Evolutionary conservation across 2,113 vertebrate genomes (phyloP), one percentile per base, ranked within the genome.

Genomic region (Equus przewalskii): DNA sequence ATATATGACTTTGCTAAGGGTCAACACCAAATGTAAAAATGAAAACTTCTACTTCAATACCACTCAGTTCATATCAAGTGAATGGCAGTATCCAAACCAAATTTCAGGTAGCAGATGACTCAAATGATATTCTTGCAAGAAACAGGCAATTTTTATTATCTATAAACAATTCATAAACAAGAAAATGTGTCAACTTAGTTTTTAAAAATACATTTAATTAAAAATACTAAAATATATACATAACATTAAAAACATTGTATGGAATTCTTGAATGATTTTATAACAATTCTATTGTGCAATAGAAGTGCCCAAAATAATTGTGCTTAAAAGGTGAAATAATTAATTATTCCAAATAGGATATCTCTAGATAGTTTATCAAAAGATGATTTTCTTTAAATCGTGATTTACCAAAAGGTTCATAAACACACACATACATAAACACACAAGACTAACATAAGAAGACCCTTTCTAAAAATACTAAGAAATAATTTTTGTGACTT

Each of bases 41-140:
- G 51, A 91, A 93, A 93, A 95, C 33, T 91, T 65, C 12, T 97
- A 97, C 97, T 97, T 89, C 89, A 85, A 54, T 91, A 84, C 36
- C 79, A 86, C 19, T 97, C 13, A 65, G 11, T 88, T 84, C 19
- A 46, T 58, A 82, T 91, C 82, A 96, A 97, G 91, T 9, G 84
- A 95, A 98, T 98, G 97, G 97, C 94, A 98, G 94, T 97, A 96
- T 97, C 95, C 96, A 99, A 98, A 98, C 96, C 88, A 98, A 98
- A 98, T 98, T 98, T 98, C 94, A 98, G 92, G 96, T 97, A 98
- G 95, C 93, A 99, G 97, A 98, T 98, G 97, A 98, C 94, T 98
- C 76, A 96, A 98, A 98, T 97, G 97, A 86, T 97, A 98, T 97
- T 98, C 98, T 98, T 98, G 88, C 58, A 97, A 98, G 95, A 98